Base-by-base conservation (phyloP, 2,888 invertebrate species). In the Phania funesta region DNA sequence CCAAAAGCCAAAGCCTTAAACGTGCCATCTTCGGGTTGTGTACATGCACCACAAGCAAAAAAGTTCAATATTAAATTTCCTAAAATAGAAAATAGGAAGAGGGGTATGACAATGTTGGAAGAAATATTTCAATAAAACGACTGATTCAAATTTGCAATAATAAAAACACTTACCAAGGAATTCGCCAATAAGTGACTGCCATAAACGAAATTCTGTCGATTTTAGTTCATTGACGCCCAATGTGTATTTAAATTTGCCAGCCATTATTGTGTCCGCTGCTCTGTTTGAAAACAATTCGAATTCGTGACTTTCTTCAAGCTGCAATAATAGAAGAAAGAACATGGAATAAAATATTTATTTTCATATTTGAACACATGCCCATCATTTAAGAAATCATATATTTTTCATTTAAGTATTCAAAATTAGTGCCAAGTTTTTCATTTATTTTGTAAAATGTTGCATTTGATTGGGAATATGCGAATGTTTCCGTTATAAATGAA, bases 1-100 rank as follows among this genome's bases (percentile, higher is more conserved):
- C 98, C 98, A 90, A 98, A 98, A 22, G 96, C 93, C 46, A 98
- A 92, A 0, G 97, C 94, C 85, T 97, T 96, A 86, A 95, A 94
- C 16, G 92, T 91, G 60, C 89, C 91, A 84, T 91, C 78, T 26
- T 92, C 92, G 11, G 92, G 86, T 87, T 93, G 93, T 73, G 95
- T 92, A 86, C 94, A 94, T 9, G 97, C 93, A 5, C 96, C 97
- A 89, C 97, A 97, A 3, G 97, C 98, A 86, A 98, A 96, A 90
- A 98, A 94, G 88, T 97, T 97, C 86, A 98, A 92, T 64, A 98
- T 92, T 83, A 97, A 91, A 83, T 95, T 97, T 32, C 97, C 93
- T 93, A 68, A 78, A 84, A 46, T 11, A 71, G 46, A 67, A 54
- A 44, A 64, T 20, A n/a, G 52, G 44, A 22, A 3, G 2, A 20